Evolutionary conservation across 2,888 invertebrate species (phyloP).

Genomic region (Salticus scenicus): DNA sequence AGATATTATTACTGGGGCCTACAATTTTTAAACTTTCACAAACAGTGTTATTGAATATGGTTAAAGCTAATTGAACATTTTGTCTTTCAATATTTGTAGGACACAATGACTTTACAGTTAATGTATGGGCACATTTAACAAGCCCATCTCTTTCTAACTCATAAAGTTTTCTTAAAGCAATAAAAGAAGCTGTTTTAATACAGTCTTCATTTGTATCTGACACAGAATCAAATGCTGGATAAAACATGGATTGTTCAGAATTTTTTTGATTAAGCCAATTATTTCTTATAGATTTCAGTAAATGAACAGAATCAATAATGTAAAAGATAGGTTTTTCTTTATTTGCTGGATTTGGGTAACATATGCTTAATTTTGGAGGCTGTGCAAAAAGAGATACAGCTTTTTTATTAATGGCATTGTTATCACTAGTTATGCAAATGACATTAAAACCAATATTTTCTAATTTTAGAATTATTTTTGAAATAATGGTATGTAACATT

Average conservation of each 20-base stretch:
- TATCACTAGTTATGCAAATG: background rate
- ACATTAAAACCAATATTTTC: background rate
- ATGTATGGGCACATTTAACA: background rate
- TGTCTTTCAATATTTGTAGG: background rate
- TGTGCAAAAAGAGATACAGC: background rate
- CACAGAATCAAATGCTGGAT: background rate
- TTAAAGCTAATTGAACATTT: background rate
- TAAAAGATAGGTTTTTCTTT: background rate
- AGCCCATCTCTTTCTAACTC: background rate
- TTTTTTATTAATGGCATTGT: slow-evolving; percentile 20
- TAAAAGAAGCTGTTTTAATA: background rate
- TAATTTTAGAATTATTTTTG: no score
- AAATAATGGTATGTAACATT: no score
- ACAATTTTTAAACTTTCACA: background rate
- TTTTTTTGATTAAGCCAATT: slow-evolving; percentile 25
- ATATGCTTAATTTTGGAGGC: background rate
- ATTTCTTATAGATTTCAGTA: slow-evolving; percentile 7
- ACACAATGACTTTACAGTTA: background rate
- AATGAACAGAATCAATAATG: slow-evolving; percentile 17
- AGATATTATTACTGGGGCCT: background rate
- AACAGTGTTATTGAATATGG: background rate
- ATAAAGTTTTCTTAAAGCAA: background rate
- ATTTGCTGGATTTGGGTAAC: background rate
- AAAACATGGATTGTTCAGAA: background rate
- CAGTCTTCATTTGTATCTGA: background rate